Conservation (phyloP, 2,113 vertebrate genomes). For the Suricata suricatta region DNA sequence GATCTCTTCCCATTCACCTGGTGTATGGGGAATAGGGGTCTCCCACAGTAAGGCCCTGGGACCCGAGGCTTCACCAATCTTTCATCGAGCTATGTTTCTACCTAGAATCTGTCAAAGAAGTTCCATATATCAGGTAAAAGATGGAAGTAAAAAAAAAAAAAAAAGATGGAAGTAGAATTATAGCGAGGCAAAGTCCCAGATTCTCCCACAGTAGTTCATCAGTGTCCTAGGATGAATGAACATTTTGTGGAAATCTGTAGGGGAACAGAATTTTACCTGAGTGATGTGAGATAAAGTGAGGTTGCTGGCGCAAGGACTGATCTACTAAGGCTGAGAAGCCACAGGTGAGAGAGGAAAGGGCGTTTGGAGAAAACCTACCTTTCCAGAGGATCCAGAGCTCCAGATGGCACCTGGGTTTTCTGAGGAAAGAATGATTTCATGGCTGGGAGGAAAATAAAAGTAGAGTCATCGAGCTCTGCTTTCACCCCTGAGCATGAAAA, state of each 20-base stretch:
- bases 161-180: neutral
- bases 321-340: neutral
- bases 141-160: too few species aligned
- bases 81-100: neutral
- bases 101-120: neutral
- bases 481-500: neutral
- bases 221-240: neutral
- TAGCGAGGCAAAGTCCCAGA: neutral
- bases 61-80: neutral
- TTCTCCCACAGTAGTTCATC: neutral
- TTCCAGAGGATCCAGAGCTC: neutral
- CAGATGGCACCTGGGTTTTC: neutral
- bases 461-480: neutral
- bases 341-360: neutral
- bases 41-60: neutral
- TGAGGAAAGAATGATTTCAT: neutral
- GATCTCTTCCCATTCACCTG: neutral
- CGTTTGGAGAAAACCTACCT: neutral
- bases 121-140: neutral
- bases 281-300: neutral
- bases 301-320: neutral
- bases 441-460: neutral
- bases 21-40: neutral
- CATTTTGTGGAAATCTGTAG: neutral
- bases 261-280: neutral